Evolutionary conservation across 2,113 vertebrate species (phyloP).

Genomic region (Cavia porcellus): DNA sequence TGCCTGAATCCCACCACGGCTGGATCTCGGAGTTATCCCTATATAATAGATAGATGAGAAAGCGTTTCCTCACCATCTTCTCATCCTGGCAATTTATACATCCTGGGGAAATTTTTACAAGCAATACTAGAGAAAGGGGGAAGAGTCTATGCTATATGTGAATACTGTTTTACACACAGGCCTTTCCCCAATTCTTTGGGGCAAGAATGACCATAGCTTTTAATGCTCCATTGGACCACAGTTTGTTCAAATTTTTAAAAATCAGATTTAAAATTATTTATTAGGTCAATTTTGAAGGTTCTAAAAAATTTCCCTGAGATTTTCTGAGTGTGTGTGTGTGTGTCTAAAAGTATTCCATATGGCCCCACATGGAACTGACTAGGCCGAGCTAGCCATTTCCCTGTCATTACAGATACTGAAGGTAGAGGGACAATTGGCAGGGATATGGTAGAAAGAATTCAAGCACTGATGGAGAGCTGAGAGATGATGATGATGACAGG

Average conservation of each 20-base stretch:
- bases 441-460: background rate
- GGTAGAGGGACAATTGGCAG: background rate
- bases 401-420: background rate
- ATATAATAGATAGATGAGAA: background rate
- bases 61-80: background rate
- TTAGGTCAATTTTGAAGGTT: conserved; percentile 1
- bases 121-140: background rate
- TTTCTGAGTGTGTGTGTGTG: background rate
- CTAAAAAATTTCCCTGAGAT: background rate
- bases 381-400: background rate
- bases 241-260: background rate
- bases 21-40: too few relatives aligned
- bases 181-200: background rate
- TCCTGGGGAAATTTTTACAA: background rate
- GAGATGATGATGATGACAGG: background rate
- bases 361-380: background rate
- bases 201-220: background rate
- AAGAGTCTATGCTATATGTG: background rate
- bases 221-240: background rate
- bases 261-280: background rate
- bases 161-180: fast-evolving
- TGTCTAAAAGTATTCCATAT: background rate
- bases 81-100: background rate
- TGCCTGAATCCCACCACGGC: too few relatives aligned
- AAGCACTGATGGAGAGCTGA: background rate